Percentiles rank a stretch among this genome's conserved stretches.
Conservation (phyloP, 2,888 invertebrate genomes). For the Hydraecia micacea region DNA sequence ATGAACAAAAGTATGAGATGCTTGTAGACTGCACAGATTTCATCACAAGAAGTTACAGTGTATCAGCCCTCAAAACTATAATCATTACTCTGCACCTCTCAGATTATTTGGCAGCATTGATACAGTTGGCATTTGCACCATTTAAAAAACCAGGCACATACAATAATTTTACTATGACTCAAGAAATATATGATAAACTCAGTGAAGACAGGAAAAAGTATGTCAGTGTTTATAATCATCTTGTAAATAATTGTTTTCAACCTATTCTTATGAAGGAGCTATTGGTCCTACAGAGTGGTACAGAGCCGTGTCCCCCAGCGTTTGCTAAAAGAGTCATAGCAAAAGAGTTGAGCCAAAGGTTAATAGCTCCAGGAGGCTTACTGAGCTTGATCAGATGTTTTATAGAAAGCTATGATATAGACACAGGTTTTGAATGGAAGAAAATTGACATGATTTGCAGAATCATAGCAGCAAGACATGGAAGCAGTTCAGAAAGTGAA, state of each 20-base stretch:
- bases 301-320: slow-evolving; percentile 87
- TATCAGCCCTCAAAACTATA: slow-evolving; percentile 89
- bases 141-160: slow-evolving; percentile 90
- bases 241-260: slow-evolving; percentile 90
- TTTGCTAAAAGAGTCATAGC: slow-evolving; percentile 92
- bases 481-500: slow-evolving; percentile 80
- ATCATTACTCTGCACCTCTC: slow-evolving; percentile 90
- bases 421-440: slow-evolving; percentile 92
- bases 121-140: slow-evolving; percentile 93
- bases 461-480: slow-evolving; percentile 91
- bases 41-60: slow-evolving; percentile 84
- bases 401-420: slow-evolving; percentile 89
- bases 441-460: slow-evolving; percentile 92
- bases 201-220: slow-evolving; percentile 88
- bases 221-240: slow-evolving; percentile 83
- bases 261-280: slow-evolving; percentile 92
- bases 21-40: slow-evolving; percentile 87
- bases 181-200: slow-evolving; percentile 88
- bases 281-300: slow-evolving; percentile 91
- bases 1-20: slow-evolving; percentile 88
- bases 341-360: slow-evolving; percentile 90
- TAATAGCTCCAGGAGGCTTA: slow-evolving; percentile 92
- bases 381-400: slow-evolving; percentile 92
- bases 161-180: slow-evolving; percentile 88
- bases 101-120: slow-evolving; percentile 92